Evolutionary conservation across 2,888 invertebrate genomes (phyloP).

Genomic region (Halictus quadricinctus): DNA sequence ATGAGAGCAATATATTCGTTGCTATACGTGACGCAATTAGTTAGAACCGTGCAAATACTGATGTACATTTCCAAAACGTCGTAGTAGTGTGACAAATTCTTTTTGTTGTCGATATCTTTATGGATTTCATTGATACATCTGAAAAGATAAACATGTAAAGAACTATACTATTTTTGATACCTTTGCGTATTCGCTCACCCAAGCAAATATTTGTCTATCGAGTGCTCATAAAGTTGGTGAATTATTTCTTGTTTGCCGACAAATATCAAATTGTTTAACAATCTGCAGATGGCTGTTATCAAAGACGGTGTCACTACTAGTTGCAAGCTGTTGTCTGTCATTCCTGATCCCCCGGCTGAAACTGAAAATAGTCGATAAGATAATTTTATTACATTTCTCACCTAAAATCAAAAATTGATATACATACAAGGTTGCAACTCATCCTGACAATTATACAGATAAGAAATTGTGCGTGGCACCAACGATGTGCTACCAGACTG

Average conservation of each 20-base stretch:
- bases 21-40: slow-evolving; percentile 80
- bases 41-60: slow-evolving; percentile 82
- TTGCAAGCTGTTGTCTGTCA: slow-evolving; percentile 68
- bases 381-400: neutral
- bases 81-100: slow-evolving; percentile 81
- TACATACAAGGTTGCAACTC: slow-evolving; percentile 73
- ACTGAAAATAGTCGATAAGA: slow-evolving; percentile 46
- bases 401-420: neutral
- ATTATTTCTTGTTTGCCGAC: slow-evolving; percentile 81
- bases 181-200: slow-evolving; percentile 76
- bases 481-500: slow-evolving; percentile 65
- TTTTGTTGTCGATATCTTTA: slow-evolving; percentile 77
- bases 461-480: slow-evolving; percentile 72
- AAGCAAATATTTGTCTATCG: slow-evolving; percentile 83
- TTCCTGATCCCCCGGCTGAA: slow-evolving; percentile 68
- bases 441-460: slow-evolving; percentile 75
- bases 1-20: slow-evolving; percentile 80
- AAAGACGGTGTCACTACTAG: slow-evolving; percentile 83
- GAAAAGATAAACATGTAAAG: slow-evolving; percentile 29
- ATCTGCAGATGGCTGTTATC: slow-evolving; percentile 81
- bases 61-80: slow-evolving; percentile 84
- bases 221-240: slow-evolving; percentile 81
- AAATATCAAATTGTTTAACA: slow-evolving; percentile 82
- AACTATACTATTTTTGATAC: neutral
- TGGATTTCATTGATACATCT: slow-evolving; percentile 82